A percentile compares a stretch with the other conserved stretches of the same genome.
Evolutionary conservation across 2,888 invertebrate genomes (phyloP).

Genomic region (Proisotoma minuta): DNA sequence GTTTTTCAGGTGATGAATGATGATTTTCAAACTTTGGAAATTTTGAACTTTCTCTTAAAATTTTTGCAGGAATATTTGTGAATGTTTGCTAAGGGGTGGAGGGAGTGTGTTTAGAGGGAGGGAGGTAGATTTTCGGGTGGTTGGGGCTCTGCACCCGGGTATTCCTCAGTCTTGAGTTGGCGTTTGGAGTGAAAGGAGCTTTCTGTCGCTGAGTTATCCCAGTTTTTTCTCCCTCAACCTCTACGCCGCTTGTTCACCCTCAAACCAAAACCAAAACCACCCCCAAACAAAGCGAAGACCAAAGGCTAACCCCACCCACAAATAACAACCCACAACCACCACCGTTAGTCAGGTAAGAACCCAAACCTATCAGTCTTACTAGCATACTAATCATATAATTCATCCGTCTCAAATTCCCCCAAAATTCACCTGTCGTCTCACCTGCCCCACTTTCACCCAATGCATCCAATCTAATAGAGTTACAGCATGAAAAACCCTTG

Average conservation of each 20-base stretch:
- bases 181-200: slow-evolving; percentile 45
- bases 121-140: neutral
- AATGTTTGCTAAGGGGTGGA: neutral
- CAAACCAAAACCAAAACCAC: neutral
- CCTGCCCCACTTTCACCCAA: no score
- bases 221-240: slow-evolving; percentile 44
- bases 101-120: neutral
- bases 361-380: neutral
- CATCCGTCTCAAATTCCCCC: no score
- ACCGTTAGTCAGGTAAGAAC: neutral
- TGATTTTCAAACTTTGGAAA: no score
- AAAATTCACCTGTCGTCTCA: no score
- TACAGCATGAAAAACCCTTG: no score
- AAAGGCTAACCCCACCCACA: neutral
- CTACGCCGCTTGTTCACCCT: slow-evolving; percentile 42
- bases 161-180: slow-evolving; percentile 45
- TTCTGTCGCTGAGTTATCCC: slow-evolving; percentile 42
- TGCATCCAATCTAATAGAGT: no score
- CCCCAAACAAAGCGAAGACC: neutral
- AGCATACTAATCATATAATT: neutral
- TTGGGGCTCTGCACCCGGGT: slow-evolving; percentile 5
- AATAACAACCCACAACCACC: neutral
- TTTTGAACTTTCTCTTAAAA: no score
- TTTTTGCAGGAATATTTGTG: neutral
- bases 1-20: no score